Evolutionary conservation across 2,797 vertebrate genomes (phyloP).

Genomic region (Melanotaenia parkinsoni): DNA sequence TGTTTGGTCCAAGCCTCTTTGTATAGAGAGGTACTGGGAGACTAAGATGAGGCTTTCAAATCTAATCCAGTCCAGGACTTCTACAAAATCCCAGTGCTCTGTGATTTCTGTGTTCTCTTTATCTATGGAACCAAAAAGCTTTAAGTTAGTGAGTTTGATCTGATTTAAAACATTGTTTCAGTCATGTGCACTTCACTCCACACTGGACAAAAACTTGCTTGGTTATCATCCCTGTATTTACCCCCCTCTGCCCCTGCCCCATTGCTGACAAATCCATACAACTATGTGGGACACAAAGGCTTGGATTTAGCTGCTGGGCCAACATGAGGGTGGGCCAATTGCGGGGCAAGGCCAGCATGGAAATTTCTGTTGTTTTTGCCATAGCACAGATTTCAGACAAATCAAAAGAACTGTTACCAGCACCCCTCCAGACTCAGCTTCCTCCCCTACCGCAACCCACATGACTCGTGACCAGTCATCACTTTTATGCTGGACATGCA

Average conservation of each 20-base stretch:
- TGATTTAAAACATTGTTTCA: conserved; percentile 31
- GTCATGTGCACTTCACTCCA: conserved; percentile 40
- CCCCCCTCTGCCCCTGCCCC: conserved; percentile 47
- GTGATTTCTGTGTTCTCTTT: conserved; percentile 38
- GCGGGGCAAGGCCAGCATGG: conserved; percentile 58
- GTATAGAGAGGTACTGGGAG: conserved; percentile 12
- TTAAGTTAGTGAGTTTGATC: conserved; percentile 20
- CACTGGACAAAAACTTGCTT: conserved; percentile 66
- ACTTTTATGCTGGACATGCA: conserved; percentile 75
- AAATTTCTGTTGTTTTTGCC: conserved; percentile 78
- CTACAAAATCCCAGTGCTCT: conserved; percentile 28
- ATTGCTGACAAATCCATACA: conserved; percentile 81
- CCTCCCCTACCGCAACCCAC: conserved; percentile 40
- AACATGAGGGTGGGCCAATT: conserved; percentile 50
- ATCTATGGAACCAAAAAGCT: conserved; percentile 8
- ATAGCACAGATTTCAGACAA: conserved; percentile 68
- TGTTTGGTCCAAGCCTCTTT: conserved; percentile 67
- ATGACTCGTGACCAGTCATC: conserved; percentile 76
- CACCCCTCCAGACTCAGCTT: conserved; percentile 20
- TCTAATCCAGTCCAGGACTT: conserved; percentile 61
- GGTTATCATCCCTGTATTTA: conserved; percentile 63
- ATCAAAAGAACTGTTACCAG: conserved; percentile 74
- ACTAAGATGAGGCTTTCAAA: conserved; percentile 47
- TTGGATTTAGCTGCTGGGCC: conserved; percentile 76
- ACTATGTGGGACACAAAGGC: conserved; percentile 82